A percentile compares a stretch with the other conserved stretches of the same genome.
phyloP scores from a whole-genome alignment of 2,113 vertebrate genomes.

The Nibea coibor region DNA sequence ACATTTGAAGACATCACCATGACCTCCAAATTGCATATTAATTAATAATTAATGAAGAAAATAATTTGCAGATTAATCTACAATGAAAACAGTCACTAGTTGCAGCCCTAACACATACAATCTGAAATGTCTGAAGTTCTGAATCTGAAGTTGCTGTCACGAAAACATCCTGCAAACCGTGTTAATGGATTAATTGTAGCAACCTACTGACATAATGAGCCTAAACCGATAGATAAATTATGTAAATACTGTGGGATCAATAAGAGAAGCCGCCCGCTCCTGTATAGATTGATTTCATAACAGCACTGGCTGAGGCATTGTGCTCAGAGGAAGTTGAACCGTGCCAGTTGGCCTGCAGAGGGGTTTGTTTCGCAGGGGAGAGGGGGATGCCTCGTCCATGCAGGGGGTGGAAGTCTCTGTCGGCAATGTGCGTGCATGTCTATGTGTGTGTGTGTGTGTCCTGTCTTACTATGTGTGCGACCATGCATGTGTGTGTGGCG shows the following conservation, averaged over 20 bases:
- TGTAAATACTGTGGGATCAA: slow-evolving; percentile 40
- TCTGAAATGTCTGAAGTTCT: too few species aligned
- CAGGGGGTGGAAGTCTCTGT: slow-evolving; percentile 65
- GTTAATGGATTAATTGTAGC: slow-evolving; percentile 5
- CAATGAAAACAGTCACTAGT: background rate
- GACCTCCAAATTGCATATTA: background rate
- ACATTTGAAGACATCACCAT: background rate
- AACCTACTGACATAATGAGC: slow-evolving; percentile 31
- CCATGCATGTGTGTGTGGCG: slow-evolving; percentile 16
- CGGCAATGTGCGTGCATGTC: slow-evolving; percentile 7
- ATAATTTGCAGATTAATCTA: background rate
- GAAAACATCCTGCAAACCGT: background rate
- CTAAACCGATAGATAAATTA: slow-evolving; percentile 23
- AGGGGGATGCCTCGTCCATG: slow-evolving; percentile 65
- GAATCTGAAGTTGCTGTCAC: too few species aligned
- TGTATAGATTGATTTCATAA: slow-evolving; percentile 60
- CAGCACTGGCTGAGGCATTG: slow-evolving; percentile 32
- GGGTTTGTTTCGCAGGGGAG: slow-evolving; percentile 61
- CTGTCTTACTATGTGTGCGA: slow-evolving; percentile 14
- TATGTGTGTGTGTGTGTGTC: slow-evolving; percentile 7
- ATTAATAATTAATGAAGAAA: background rate
- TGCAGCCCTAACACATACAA: background rate
- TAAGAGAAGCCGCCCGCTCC: slow-evolving; percentile 12
- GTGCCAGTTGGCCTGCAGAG: slow-evolving; percentile 63
- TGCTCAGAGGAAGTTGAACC: slow-evolving; percentile 60